phyloP scores from a whole-genome alignment of 2,113 vertebrate genomes.

The Puffinus mauretanicus region DNA sequence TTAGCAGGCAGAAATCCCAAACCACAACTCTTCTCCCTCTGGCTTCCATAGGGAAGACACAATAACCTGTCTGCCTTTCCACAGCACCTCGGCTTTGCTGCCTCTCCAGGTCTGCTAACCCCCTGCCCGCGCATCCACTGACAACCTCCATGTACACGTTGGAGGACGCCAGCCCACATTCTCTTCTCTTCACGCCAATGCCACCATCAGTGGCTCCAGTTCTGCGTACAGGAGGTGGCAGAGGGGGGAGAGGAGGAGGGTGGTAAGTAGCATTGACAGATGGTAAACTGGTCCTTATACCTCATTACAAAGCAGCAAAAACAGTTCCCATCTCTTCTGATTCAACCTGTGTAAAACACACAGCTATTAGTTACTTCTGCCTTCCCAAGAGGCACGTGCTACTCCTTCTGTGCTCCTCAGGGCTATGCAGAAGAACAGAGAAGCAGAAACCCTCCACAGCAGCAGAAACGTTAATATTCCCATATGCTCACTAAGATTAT shows the following conservation, averaged over 20 bases:
- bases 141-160: accelerated
- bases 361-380: background rate
- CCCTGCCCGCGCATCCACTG: accelerated
- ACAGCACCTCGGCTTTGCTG: background rate
- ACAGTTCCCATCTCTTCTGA: background rate
- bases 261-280: background rate
- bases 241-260: background rate
- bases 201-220: background rate
- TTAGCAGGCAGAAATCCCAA: background rate
- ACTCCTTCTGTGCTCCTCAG: background rate
- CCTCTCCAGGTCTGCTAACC: background rate
- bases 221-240: accelerated
- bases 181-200: background rate
- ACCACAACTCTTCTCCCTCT: background rate
- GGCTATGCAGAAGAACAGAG: background rate
- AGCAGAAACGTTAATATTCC: background rate
- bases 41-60: background rate
- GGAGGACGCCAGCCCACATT: accelerated
- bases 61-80: background rate
- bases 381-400: accelerated
- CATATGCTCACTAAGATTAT: background rate
- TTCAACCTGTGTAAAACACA: background rate
- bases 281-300: background rate
- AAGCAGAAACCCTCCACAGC: background rate
- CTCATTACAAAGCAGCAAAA: background rate